A percentile compares a stretch with the other conserved stretches of the same genome.
Evolutionary conservation across 2,797 vertebrate species (phyloP).

Genomic region (Chromobotia macracanthus): DNA sequence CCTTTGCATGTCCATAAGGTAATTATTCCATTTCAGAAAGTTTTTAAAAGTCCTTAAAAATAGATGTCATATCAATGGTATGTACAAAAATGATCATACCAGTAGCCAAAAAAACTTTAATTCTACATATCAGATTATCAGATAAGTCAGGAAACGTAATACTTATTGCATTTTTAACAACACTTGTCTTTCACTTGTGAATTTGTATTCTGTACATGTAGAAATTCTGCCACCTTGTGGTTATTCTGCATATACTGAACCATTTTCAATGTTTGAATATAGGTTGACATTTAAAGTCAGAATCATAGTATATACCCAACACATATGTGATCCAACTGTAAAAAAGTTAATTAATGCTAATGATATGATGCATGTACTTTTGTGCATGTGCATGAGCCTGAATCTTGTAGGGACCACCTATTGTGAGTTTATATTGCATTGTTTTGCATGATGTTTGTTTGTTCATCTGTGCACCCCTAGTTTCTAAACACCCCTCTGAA

Average conservation of each 20-base stretch:
- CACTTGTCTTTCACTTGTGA: no score
- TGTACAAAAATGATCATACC: no score
- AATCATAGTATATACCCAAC: neutral
- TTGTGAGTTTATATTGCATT: constrained; percentile 19
- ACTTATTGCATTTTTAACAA: neutral
- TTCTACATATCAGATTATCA: neutral
- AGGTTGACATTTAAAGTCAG: neutral
- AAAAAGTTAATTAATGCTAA: neutral
- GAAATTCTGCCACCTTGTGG: constrained; percentile 32
- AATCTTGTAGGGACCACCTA: constrained; percentile 47
- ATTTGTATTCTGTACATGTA: neutral
- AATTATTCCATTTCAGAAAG: no score
- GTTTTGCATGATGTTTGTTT: constrained; percentile 47
- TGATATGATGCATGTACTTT: constrained; percentile 4
- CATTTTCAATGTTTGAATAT: neutral
- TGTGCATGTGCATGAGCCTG: constrained; percentile 50
- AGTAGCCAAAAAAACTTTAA: no score
- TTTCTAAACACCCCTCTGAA: constrained; percentile 76
- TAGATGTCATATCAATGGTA: no score
- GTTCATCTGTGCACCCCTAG: constrained; percentile 54
- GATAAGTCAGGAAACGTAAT: neutral
- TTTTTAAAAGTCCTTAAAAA: no score
- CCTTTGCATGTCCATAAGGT: no score
- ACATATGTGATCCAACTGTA: neutral
- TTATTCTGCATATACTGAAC: neutral